Evolutionary conservation across 2,113 vertebrate species (phyloP).

Genomic region (Channa maculata): DNA sequence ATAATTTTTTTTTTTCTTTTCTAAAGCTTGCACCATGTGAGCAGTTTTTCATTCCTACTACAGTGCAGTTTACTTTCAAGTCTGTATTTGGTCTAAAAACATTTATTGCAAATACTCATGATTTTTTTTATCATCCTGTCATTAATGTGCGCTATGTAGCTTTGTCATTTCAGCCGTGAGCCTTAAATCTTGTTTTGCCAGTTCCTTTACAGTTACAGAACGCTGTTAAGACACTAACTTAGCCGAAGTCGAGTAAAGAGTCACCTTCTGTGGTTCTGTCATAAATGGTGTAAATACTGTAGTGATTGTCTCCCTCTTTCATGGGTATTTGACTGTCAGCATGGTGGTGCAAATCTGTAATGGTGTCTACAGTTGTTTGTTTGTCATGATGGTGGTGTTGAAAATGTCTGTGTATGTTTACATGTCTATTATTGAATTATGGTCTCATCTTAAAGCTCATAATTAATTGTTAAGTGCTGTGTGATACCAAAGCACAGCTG

Average conservation of each 20-base stretch:
- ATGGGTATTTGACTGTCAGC: constrained; percentile 48
- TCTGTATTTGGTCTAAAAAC: constrained; percentile 10
- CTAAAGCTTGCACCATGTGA: constrained; percentile 40
- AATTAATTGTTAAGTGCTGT: constrained; percentile 21
- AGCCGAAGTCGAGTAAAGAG: not conserved
- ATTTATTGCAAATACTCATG: not conserved
- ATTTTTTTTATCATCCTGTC: constrained; percentile 23
- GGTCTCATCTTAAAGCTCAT: constrained; percentile 27
- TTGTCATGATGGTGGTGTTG: constrained; percentile 52
- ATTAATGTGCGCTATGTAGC: constrained; percentile 50
- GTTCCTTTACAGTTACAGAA: constrained; percentile 48
- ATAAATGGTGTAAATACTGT: constrained; percentile 66
- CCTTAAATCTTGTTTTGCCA: constrained; percentile 41
- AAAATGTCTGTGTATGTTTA: constrained; percentile 54
- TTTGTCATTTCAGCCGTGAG: constrained; percentile 26
- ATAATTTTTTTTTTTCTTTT: not conserved
- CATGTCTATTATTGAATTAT: constrained; percentile 16
- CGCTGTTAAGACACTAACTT: constrained; percentile 59
- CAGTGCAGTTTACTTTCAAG: constrained; percentile 17
- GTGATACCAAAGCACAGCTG: constrained; percentile 16
- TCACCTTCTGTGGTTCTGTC: constrained; percentile 39
- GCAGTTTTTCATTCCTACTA: constrained; percentile 10
- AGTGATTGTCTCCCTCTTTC: constrained; percentile 50
- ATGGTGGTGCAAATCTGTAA: constrained; percentile 48
- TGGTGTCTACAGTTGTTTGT: constrained; percentile 44